Conservation (phyloP, 2,888 invertebrate genomes). For the Ennomos erosarius region DNA sequence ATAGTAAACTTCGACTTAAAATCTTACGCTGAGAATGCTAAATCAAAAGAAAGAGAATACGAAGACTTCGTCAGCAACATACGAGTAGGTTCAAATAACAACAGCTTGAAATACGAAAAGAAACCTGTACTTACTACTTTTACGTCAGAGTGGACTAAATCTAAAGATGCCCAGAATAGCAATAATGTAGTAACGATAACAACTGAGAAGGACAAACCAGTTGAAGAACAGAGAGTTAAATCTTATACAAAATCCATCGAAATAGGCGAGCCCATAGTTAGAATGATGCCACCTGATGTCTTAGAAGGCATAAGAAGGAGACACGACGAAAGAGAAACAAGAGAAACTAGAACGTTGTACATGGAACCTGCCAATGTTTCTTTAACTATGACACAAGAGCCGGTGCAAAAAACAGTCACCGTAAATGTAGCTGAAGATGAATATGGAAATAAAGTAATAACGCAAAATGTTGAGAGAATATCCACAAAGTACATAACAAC, state of each 20-base stretch:
- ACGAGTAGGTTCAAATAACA: slow-evolving; percentile 77
- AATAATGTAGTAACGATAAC: slow-evolving; percentile 79
- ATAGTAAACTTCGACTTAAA: slow-evolving; percentile 81
- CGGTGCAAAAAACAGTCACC: slow-evolving; percentile 79
- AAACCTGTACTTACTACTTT: slow-evolving; percentile 61
- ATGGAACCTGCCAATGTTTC: slow-evolving; percentile 79
- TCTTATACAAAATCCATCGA: slow-evolving; percentile 81
- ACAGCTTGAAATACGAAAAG: slow-evolving; percentile 70
- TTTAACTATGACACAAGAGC: slow-evolving; percentile 79
- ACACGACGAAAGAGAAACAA: slow-evolving; percentile 68
- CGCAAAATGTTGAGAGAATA: slow-evolving; percentile 77
- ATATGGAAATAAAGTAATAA: slow-evolving; percentile 79
- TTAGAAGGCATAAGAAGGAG: slow-evolving; percentile 72
- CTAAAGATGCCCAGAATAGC: slow-evolving; percentile 58
- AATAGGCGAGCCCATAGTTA: slow-evolving; percentile 72
- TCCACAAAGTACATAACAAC: slow-evolving; percentile 74
- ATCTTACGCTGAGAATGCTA: slow-evolving; percentile 50
- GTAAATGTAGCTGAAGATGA: slow-evolving; percentile 81
- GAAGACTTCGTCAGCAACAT: slow-evolving; percentile 82
- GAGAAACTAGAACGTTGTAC: slow-evolving; percentile 70
- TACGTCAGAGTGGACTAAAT: slow-evolving; percentile 67
- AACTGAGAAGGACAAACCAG: slow-evolving; percentile 66
- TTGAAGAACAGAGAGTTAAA: slow-evolving; percentile 64
- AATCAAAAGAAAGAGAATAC: slow-evolving; percentile 65
- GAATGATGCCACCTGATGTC: slow-evolving; percentile 76